These are phyloP conservation scores for Plotosus lineatus DNA, from an alignment of 2,113 vertebrate genomes.

Conservation along the genomic window DNA sequence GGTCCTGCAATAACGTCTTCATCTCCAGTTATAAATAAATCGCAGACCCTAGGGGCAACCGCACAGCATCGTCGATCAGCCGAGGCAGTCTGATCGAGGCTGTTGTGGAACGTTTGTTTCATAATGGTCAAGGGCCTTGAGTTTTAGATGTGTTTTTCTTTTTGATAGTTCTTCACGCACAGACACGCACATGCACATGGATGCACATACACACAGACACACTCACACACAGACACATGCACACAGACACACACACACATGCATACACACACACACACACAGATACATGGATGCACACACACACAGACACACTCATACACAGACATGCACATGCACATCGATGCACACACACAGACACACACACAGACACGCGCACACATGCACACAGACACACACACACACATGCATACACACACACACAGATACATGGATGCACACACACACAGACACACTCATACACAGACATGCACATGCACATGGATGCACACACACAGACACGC, in stretches of 20 bases:
- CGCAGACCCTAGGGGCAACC: not conserved
- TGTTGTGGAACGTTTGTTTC: not conserved
- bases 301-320: not conserved
- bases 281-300: too few species aligned
- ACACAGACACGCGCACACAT: not conserved
- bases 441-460: not conserved
- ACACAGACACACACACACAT: not conserved
- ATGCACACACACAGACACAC: too few species aligned
- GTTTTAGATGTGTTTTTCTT: not conserved
- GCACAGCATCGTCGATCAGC: not conserved
- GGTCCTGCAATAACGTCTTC: not conserved
- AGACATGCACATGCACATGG: too few species aligned
- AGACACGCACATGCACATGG: too few species aligned
- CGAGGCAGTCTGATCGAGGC: not conserved
- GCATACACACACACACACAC: too few species aligned
- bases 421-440: too few species aligned
- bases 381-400: slow-evolving; percentile 12
- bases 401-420: not conserved
- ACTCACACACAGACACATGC: slow-evolving; percentile 5
- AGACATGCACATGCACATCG: not conserved
- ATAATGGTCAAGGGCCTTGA: not conserved
- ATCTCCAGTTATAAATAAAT: not conserved
- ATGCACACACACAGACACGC: slow-evolving; percentile 3
- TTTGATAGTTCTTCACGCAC: not conserved
- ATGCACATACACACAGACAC: not conserved